phyloP scores from a whole-genome alignment of 2,113 vertebrate species.

The Rana temporaria region DNA sequence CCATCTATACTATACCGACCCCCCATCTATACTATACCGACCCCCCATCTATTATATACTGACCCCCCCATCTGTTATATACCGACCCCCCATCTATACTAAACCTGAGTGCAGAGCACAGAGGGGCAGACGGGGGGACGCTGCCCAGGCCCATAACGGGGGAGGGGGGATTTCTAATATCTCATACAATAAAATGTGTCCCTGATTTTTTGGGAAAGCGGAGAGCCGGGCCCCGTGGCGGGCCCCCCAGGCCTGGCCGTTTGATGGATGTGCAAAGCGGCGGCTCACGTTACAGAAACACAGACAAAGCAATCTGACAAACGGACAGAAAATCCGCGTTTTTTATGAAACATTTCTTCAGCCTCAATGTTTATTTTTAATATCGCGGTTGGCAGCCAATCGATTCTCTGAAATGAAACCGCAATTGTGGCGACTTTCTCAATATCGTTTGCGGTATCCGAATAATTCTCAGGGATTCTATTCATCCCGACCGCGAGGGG shows the following conservation, averaged over 20 bases:
- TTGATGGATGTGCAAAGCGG: slow-evolving; percentile 18
- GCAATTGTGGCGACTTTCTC: not conserved
- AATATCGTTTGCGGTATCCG: not conserved
- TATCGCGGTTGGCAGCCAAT: slow-evolving; percentile 19
- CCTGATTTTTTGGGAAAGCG: no score
- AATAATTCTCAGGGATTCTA: not conserved
- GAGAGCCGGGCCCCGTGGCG: not conserved
- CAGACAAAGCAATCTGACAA: slow-evolving; percentile 18
- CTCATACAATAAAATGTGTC: no score
- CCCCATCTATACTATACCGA: no score
- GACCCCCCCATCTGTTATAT: no score
- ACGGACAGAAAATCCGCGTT: slow-evolving; percentile 11
- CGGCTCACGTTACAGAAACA: not conserved
- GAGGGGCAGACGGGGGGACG: no score
- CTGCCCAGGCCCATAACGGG: no score
- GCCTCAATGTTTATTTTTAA: slow-evolving; percentile 48
- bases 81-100: not conserved
- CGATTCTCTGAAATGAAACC: not conserved
- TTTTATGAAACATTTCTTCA: slow-evolving; percentile 46
- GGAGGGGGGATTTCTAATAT: no score
- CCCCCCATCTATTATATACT: no score
- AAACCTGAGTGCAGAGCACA: no score
- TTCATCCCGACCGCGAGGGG: not conserved
- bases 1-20: not conserved
- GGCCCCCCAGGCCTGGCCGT: not conserved